These are phyloP conservation scores for Indicator indicator DNA, from an alignment of 2,113 vertebrate genomes.

Conservation along the genomic window DNA sequence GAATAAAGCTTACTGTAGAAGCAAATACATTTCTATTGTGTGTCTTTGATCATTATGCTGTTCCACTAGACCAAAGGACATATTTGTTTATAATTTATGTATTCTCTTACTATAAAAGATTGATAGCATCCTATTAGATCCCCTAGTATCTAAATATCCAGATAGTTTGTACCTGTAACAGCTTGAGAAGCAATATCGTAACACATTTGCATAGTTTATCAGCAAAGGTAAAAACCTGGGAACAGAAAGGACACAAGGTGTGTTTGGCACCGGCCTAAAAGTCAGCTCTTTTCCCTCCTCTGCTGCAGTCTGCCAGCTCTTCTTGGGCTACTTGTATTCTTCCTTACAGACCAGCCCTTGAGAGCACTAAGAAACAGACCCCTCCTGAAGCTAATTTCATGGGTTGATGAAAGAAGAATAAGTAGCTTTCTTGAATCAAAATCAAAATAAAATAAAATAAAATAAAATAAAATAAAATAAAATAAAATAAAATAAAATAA, in stretches of 20 bases:
- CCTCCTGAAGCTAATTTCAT: neutral
- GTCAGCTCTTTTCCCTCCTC: neutral
- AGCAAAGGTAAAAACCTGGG: neutral
- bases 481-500: too few relatives aligned
- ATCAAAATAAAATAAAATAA: too few relatives aligned
- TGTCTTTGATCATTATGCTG: conserved; percentile 80
- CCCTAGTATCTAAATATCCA: conserved; percentile 70
- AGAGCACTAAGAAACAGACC: neutral
- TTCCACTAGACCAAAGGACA: conserved; percentile 78
- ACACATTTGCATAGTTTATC: conserved; percentile 23
- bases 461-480: neutral
- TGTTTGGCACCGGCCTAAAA: neutral
- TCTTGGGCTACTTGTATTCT: neutral
- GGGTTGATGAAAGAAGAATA: neutral
- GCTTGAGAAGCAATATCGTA: conserved; percentile 39
- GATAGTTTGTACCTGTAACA: conserved; percentile 73
- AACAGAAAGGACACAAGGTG: neutral
- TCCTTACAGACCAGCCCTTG: neutral
- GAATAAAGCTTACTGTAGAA: conserved; percentile 67
- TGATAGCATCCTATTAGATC: conserved; percentile 76
- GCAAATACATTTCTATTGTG: conserved; percentile 79
- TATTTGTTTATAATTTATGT: conserved; percentile 86
- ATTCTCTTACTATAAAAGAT: conserved; percentile 79
- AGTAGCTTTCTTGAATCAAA: neutral
- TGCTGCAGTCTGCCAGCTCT: neutral